phyloP scores from a whole-genome alignment of 2,113 vertebrate genomes.

The zebrafish (Danio rerio) region DNA sequence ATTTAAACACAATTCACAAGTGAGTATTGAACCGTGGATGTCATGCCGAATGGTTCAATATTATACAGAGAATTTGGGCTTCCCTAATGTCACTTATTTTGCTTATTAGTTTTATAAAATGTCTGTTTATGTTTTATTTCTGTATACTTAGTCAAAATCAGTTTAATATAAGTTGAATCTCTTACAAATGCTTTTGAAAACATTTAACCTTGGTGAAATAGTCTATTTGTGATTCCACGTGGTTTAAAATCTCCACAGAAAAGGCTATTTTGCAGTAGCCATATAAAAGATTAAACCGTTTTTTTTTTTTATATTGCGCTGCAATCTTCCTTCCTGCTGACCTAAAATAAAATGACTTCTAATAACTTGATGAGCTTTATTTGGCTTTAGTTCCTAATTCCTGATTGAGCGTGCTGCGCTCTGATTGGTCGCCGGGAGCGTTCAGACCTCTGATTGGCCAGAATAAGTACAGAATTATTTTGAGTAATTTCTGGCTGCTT shows the following conservation, averaged over 20 bases:
- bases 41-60: no score
- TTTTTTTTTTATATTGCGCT: no score
- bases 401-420: background rate
- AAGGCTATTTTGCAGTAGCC: background rate
- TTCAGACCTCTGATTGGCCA: conserved; percentile 14
- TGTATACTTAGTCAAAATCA: no score
- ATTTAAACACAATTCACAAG: no score
- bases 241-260: background rate
- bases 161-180: no score
- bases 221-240: background rate
- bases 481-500: background rate
- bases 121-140: no score
- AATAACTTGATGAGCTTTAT: background rate
- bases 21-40: no score
- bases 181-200: background rate
- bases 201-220: background rate
- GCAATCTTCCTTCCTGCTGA: background rate
- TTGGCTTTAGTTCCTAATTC: background rate
- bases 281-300: background rate
- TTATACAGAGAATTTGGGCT: no score
- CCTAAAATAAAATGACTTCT: background rate
- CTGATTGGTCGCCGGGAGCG: conserved; percentile 13
- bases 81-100: no score
- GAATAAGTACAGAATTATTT: conserved; percentile 16
- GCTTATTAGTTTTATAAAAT: no score